phyloP scores from a whole-genome alignment of 2,888 invertebrate genomes.

The Pandemis cinnamomeana region DNA sequence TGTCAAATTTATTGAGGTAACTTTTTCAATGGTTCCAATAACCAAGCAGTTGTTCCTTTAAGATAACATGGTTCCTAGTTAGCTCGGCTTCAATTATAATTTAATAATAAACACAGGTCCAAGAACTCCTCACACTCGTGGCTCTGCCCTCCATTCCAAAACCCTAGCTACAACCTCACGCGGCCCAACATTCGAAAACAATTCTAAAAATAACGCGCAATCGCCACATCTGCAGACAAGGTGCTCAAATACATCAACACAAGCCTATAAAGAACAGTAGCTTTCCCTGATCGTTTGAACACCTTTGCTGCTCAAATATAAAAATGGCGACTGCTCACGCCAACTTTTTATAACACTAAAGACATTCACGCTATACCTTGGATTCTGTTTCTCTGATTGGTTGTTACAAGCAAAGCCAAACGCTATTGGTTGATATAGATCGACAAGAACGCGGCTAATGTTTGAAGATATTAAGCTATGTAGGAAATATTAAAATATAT shows the following conservation, averaged over 20 bases:
- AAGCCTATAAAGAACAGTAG: background rate
- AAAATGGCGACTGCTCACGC: background rate
- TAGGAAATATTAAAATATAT: background rate
- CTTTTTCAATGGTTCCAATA: too few relatives aligned
- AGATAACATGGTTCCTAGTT: too few relatives aligned
- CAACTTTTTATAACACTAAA: background rate
- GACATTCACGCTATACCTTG: slow-evolving; percentile 3
- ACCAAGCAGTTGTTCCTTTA: too few relatives aligned
- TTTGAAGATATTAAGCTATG: background rate
- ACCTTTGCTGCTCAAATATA: background rate
- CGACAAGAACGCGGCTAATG: too few relatives aligned
- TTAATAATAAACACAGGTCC: background rate
- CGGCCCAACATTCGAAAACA: background rate
- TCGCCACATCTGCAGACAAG: background rate
- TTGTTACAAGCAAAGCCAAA: background rate
- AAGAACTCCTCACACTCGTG: slow-evolving; percentile 4
- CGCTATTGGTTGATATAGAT: background rate
- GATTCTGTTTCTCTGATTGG: background rate
- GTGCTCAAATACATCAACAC: too few relatives aligned
- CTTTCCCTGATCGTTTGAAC: background rate
- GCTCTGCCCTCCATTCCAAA: slow-evolving; percentile 18
- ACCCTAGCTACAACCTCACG: slow-evolving; percentile 6
- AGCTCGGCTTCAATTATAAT: background rate
- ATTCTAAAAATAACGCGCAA: background rate
- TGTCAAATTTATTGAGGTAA: background rate